phyloP scores from a whole-genome alignment of 2,797 vertebrate genomes.

The Eutrigla gurnardus region DNA sequence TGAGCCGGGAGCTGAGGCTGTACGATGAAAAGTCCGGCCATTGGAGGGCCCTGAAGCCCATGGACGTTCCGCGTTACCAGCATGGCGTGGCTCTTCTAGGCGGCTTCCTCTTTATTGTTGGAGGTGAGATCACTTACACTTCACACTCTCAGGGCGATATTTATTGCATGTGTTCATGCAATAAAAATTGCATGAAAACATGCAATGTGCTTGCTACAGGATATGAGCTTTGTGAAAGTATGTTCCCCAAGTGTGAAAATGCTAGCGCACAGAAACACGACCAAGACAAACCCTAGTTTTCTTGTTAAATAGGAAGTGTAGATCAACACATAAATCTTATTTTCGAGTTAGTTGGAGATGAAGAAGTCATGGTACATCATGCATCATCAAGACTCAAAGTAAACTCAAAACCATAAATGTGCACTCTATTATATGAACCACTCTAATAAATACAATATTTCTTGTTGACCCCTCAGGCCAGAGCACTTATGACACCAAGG shows the following conservation, averaged over 20 bases:
- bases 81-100: conserved; percentile 87
- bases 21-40: conserved; percentile 78
- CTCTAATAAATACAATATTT: too few species aligned
- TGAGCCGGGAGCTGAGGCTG: conserved; percentile 85
- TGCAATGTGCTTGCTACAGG: too few species aligned
- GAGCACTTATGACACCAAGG: conserved; percentile 89
- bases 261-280: neutral
- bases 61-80: conserved; percentile 87
- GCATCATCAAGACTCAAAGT: conserved; percentile 2
- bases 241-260: neutral
- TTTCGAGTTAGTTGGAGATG: neutral
- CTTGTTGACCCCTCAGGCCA: conserved; percentile 68
- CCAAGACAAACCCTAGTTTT: neutral
- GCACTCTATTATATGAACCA: too few species aligned
- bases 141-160: neutral
- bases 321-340: neutral
- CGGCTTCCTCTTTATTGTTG: conserved; percentile 88
- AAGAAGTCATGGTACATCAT: neutral
- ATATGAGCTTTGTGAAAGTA: neutral
- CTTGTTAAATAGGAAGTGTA: neutral
- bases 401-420: neutral
- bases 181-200: too few species aligned
- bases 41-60: conserved; percentile 84
- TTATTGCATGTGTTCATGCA: neutral
- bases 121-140: conserved; percentile 76